These are phyloP conservation scores for Caenorhabditis sulstoni DNA, from an alignment of 2,888 invertebrate species.

Conservation along the genomic window DNA sequence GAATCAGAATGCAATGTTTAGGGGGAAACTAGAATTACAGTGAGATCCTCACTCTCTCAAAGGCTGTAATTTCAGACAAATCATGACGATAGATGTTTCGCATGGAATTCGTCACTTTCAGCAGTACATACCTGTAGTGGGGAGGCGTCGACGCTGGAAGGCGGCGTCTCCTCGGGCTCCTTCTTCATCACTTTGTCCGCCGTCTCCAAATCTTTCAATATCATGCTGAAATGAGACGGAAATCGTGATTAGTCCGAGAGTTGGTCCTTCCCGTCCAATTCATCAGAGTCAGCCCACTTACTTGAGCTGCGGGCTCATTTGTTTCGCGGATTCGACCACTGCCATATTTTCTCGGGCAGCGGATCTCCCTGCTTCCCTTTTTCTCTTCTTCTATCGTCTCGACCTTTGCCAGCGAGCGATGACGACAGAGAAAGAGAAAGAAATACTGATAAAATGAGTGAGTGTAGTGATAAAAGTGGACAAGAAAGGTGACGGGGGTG, in stretches of 20 bases:
- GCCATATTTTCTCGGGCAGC: no score
- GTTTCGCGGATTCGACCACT: background rate
- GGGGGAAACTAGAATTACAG: no score
- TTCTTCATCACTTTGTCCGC: slow-evolving; percentile 76
- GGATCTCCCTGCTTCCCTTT: no score
- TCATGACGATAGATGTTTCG: no score
- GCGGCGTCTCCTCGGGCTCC: slow-evolving; percentile 73
- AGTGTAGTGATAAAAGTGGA: slow-evolving; percentile 20
- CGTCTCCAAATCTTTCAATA: slow-evolving; percentile 79
- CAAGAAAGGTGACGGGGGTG: slow-evolving; percentile 31
- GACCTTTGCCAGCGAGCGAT: background rate
- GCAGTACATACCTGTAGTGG: slow-evolving; percentile 59
- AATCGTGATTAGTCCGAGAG: background rate
- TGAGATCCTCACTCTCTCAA: no score
- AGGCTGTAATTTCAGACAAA: no score
- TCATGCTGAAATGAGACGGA: slow-evolving; percentile 74
- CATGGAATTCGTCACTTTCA: no score
- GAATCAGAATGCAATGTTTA: no score
- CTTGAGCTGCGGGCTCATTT: background rate
- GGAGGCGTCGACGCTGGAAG: slow-evolving; percentile 67
- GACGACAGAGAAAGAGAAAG: slow-evolving; percentile 18
- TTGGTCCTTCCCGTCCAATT: background rate
- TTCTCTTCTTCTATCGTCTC: background rate
- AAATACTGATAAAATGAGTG: slow-evolving; percentile 25
- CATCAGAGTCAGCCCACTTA: background rate